Evolutionary conservation across 2,888 invertebrate species (phyloP), one percentile per base, ranked within the genome.

Genomic region (Vesta saturnalis): DNA sequence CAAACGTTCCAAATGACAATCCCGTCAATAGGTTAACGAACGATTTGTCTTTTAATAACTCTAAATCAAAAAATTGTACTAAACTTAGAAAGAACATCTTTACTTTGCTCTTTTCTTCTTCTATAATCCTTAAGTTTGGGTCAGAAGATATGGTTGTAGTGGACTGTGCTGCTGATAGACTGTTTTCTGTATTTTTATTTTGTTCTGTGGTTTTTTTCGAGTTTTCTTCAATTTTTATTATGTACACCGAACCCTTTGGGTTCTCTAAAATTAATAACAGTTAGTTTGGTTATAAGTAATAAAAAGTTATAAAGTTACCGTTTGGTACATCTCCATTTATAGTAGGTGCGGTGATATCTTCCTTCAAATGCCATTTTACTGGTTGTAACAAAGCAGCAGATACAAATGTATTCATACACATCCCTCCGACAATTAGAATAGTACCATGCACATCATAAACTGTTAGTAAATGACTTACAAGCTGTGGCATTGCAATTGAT

Each of bases 1-100:
- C 90, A 76, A 90, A 90, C 5, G 90, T 86, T 0, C 91, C 91
- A 35, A 91, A 80, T 0, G 91, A 89, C 79, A 92, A 83, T 14
- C 92, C 92, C 54, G 91, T 66, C 84, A 91, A 86, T 70, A 92
- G 89, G 75, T 89, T 91, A 0, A 91, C 86, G 77, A 90, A 92
- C 73, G 89, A 85, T 19, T 89, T 89, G 82, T 92, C 92, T 70
- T 83, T 86, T n/a, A 92, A 80, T 49, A 92, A 83, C 47, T 87
- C 88, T 60, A 92, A 82, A 81, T 91, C 92, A 77, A 91, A 91
- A 69, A 89, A 86, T 15, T 85, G 81, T 0, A 88, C 83, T 15
- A 90, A 76, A 62, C 80, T 83, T 6, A 78, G 67, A 18, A 35
- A 82, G 60, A 69, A 72, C 79, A 80, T 67, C 64, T 63, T 61